Evolutionary conservation across 1,140 invertebrate genomes (phyloP).

Genomic region (Drosophila ambigua): DNA sequence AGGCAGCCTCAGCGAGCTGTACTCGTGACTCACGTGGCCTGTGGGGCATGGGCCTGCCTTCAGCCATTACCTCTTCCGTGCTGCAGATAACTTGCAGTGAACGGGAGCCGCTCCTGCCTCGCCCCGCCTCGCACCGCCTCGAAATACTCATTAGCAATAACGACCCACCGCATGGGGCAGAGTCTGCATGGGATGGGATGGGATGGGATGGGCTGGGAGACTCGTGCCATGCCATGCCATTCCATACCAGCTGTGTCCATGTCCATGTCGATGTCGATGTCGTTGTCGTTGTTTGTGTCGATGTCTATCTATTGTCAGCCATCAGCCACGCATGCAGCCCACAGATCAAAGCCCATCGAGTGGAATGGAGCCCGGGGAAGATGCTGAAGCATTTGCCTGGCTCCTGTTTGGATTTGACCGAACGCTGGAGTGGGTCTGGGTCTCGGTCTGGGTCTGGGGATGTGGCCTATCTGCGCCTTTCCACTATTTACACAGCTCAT

Average conservation of each 20-base stretch:
- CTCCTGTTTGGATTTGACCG: conserved; percentile 36
- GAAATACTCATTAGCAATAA: conserved; percentile 80
- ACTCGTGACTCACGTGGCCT: no score
- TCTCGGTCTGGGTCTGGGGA: background rate
- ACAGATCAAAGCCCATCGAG: conserved; percentile 52
- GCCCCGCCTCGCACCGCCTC: conserved; percentile 37
- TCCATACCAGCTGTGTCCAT: conserved; percentile 50
- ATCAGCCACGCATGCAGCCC: conserved; percentile 50
- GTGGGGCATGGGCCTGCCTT: no score
- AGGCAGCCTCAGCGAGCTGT: no score
- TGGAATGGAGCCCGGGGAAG: conserved; percentile 14
- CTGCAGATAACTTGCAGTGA: conserved; percentile 14
- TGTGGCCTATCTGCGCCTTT: conserved; percentile 68
- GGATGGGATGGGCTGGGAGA: conserved; percentile 8
- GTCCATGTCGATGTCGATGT: conserved; percentile 4
- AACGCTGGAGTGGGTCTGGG: conserved; percentile 15
- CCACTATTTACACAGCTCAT: conserved; percentile 78
- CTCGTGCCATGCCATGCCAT: conserved; percentile 1
- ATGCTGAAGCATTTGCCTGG: conserved; percentile 2
- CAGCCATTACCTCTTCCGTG: conserved; percentile 24
- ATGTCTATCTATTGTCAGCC: conserved; percentile 54
- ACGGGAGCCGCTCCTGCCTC: conserved; percentile 24
- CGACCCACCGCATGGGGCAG: conserved; percentile 40
- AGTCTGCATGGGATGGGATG: background rate
- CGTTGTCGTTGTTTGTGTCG: conserved; percentile 23